Evolutionary conservation across 2,113 vertebrate species (phyloP), one percentile per base, ranked within the genome.

Genomic region (Pampusana beccarii): DNA sequence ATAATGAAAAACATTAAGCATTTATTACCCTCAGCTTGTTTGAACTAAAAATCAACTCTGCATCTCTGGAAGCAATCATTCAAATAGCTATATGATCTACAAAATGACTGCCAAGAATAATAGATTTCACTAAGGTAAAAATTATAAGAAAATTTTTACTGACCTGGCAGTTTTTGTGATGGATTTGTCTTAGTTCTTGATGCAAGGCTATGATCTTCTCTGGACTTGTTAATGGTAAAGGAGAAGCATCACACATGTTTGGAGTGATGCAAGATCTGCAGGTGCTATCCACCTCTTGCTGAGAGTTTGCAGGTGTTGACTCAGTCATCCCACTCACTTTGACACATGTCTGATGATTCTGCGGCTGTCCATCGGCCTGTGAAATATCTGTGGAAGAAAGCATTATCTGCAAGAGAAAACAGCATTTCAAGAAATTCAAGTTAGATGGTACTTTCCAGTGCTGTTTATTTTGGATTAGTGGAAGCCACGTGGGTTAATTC

Each of bases 171-270:
- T 73, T 94, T 96, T 97, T 93, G 75, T 2, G 6, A 29, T 97
- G 57, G 66, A 97, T 97, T 79, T 95, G 96, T 54, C 95, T 94
- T 31, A 98, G 96, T n/a, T 98, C 97, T 67, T 6, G 69, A 23
- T 98, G 97, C 6, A 98, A 95, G 79, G 96, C 95, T 85, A 96
- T 74, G 95, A 98, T 98, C 93, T 94, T 98, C 38, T 95, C 97
- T 0, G 97, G 98, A 84, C 97, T 97, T 53, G 48, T 97, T 81
- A 98, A 88, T 92, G 81, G 91, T 1, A 77, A 19, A 73, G 70
- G 38, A 3, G 34, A 85, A 40, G 34, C 44, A 65, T 54, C 46
- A 61, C 19, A 17, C 5, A 46, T 1, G 0, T 61, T 20, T 25
- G 92, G 88, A 40, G 66, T 53, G 20, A 74, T 40, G 72, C 2